Evolutionary conservation across 2,888 invertebrate genomes (phyloP).

Genomic region (Chrysolina haemoptera): DNA sequence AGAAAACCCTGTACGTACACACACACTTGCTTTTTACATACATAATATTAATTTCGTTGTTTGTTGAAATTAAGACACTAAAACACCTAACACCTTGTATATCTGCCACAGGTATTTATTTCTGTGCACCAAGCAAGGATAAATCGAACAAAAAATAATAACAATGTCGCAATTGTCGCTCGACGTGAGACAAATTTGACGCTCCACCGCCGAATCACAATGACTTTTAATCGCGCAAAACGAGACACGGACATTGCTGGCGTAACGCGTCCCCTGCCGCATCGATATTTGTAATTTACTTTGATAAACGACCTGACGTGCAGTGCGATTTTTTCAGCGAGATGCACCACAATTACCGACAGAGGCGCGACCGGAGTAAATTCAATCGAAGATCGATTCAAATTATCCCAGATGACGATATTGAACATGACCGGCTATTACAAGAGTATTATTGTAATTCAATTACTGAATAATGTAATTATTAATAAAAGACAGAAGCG

Average conservation of each 20-base stretch:
- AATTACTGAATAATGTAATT: too few relatives aligned
- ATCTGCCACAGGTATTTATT: too few relatives aligned
- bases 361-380: neutral
- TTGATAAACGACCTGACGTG: conserved; percentile 17
- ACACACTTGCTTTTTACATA: too few relatives aligned
- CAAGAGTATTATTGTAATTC: too few relatives aligned
- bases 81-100: too few relatives aligned
- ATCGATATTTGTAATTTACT: conserved; percentile 14
- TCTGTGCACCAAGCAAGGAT: neutral
- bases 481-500: too few relatives aligned
- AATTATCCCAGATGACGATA: neutral
- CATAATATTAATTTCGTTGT: too few relatives aligned
- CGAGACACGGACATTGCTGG: conserved; percentile 10
- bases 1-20: too few relatives aligned
- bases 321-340: conserved; percentile 9
- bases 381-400: neutral
- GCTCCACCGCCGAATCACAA: conserved; percentile 29
- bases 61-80: too few relatives aligned
- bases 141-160: neutral
- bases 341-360: neutral
- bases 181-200: conserved; percentile 18
- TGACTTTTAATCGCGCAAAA: conserved; percentile 16
- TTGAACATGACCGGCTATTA: neutral
- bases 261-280: neutral
- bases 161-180: conserved; percentile 13